These are phyloP conservation scores for Lucifuga dentata DNA, from an alignment of 2,113 vertebrate genomes.

Conservation along the genomic window DNA sequence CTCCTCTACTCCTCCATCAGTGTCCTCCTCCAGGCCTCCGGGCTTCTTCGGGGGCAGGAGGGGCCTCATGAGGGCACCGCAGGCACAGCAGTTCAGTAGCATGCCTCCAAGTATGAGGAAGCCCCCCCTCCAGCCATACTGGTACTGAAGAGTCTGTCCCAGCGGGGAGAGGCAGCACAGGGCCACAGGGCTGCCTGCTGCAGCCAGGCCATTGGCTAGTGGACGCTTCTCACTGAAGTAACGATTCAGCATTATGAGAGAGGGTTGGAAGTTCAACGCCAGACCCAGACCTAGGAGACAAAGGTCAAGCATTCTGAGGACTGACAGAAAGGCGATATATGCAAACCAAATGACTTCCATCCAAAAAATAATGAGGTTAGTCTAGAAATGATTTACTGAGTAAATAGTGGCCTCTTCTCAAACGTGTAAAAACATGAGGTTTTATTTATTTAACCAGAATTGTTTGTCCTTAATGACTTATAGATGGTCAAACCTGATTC, in stretches of 20 bases:
- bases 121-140: constrained; percentile 91
- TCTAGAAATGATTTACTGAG: not conserved
- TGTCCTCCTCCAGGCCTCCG: constrained; percentile 26
- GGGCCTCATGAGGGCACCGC: constrained; percentile 92
- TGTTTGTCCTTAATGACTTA: too few species aligned
- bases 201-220: constrained; percentile 91
- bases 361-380: too few species aligned
- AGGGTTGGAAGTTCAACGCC: constrained; percentile 94
- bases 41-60: constrained; percentile 75
- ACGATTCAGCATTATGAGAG: constrained; percentile 94
- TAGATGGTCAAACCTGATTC: too few species aligned
- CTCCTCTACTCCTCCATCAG: constrained; percentile 11
- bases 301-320: too few species aligned
- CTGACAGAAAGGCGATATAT: not conserved
- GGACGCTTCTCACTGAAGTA: constrained; percentile 92
- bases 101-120: constrained; percentile 94
- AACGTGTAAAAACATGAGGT: too few species aligned
- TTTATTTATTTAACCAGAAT: too few species aligned
- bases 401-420: too few species aligned
- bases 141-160: constrained; percentile 88
- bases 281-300: constrained; percentile 85
- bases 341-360: too few species aligned
- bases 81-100: constrained; percentile 93
- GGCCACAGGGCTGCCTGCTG: constrained; percentile 92
- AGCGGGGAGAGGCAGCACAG: constrained; percentile 91